These are phyloP conservation scores for Melanotus villosus DNA, from an alignment of 2,888 invertebrate genomes.

Conservation along the genomic window DNA sequence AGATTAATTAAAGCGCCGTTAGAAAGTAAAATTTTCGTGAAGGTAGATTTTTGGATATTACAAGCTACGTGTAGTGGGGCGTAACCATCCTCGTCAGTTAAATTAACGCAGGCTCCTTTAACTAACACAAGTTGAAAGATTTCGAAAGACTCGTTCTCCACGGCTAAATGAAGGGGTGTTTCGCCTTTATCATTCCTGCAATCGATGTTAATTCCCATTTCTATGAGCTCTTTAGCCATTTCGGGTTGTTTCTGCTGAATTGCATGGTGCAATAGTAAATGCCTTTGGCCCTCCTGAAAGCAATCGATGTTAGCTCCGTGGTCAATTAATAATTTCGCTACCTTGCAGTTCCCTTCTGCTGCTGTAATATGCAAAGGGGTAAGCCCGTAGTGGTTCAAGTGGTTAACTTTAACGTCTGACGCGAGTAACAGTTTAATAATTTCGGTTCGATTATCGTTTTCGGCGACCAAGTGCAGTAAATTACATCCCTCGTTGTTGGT, in stretches of 20 bases:
- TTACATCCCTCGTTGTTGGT: slow-evolving; percentile 31
- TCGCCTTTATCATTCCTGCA: slow-evolving; percentile 29
- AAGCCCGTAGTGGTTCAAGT: slow-evolving; percentile 2
- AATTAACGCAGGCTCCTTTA: slow-evolving; percentile 35
- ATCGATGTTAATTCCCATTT: slow-evolving; percentile 29
- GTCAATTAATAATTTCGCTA: slow-evolving; percentile 38
- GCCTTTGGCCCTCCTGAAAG: not conserved
- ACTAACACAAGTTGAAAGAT: slow-evolving; percentile 22
- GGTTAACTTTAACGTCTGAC: slow-evolving; percentile 4
- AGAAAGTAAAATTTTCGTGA: slow-evolving; percentile 21
- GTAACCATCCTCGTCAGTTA: slow-evolving; percentile 38
- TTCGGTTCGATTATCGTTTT: slow-evolving; percentile 10
- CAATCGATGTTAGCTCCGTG: slow-evolving; percentile 33
- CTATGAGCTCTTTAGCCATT: slow-evolving; percentile 29
- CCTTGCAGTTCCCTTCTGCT: slow-evolving; percentile 21
- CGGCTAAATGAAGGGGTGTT: slow-evolving; percentile 34
- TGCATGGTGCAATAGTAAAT: slow-evolving; percentile 28
- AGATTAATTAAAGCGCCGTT: slow-evolving; percentile 36
- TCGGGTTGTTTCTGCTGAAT: slow-evolving; percentile 27
- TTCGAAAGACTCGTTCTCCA: slow-evolving; percentile 25
- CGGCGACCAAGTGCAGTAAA: slow-evolving; percentile 30
- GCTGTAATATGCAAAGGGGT: slow-evolving; percentile 23
- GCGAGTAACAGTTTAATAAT: slow-evolving; percentile 15
- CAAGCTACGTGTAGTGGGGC: slow-evolving; percentile 38
- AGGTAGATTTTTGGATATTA: slow-evolving; percentile 7